Evolutionary conservation across 1,140 invertebrate species (phyloP).

Genomic region (Papilio polyxenes): DNA sequence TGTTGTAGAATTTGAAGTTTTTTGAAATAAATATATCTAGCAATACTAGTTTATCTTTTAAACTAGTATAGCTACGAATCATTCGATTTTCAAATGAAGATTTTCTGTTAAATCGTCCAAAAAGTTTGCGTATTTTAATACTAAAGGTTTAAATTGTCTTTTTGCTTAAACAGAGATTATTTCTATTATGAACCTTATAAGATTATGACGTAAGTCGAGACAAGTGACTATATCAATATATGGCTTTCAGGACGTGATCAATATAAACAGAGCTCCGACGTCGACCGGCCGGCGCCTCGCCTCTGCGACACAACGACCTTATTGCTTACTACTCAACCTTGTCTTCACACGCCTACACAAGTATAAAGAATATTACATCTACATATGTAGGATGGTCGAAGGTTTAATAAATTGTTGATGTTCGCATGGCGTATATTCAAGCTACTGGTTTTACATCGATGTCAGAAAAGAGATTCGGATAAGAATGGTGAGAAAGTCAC

Average conservation of each 20-base stretch:
- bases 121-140: too few relatives aligned
- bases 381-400: neutral
- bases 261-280: conserved; percentile 4
- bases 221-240: neutral
- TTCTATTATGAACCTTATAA: neutral
- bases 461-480: too few relatives aligned
- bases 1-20: neutral
- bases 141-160: too few relatives aligned
- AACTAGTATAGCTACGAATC: too few relatives aligned
- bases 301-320: neutral
- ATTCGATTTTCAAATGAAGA: too few relatives aligned
- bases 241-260: neutral
- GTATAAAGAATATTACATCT: neutral
- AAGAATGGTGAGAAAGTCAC: too few relatives aligned
- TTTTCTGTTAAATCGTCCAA: too few relatives aligned
- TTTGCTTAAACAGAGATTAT: too few relatives aligned
- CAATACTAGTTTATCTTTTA: too few relatives aligned
- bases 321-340: neutral
- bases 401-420: too few relatives aligned
- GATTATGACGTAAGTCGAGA: neutral
- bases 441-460: too few relatives aligned
- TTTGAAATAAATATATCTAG: neutral
- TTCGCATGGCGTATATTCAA: too few relatives aligned
- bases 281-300: neutral
- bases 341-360: conserved; percentile 17